phyloP scores from a whole-genome alignment of 2,113 vertebrate genomes.

The Eulemur rufifrons region DNA sequence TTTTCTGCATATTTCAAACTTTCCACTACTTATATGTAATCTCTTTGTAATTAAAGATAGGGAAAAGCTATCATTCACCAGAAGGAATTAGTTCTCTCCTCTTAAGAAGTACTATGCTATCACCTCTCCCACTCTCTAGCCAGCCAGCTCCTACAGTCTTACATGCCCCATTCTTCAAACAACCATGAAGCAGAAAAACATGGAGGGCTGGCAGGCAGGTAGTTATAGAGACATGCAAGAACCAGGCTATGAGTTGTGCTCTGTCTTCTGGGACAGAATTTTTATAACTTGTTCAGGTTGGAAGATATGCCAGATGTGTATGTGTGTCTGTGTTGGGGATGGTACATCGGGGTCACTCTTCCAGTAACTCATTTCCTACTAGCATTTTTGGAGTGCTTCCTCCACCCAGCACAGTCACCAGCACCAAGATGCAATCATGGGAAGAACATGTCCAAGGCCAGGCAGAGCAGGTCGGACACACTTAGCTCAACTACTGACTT shows the following conservation, averaged over 20 bases:
- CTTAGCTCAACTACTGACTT: neutral
- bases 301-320: neutral
- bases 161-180: neutral
- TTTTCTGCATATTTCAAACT: neutral
- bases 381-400: neutral
- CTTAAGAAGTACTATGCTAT: neutral
- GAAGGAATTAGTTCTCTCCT: neutral
- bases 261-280: neutral
- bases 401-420: neutral
- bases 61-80: neutral
- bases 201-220: neutral
- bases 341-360: neutral
- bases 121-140: neutral
- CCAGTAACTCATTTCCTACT: neutral
- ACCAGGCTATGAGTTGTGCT: neutral
- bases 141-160: neutral
- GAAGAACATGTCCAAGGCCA: neutral
- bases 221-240: neutral
- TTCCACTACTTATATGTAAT: neutral
- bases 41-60: neutral
- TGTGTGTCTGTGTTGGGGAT: neutral
- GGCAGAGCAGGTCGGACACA: neutral
- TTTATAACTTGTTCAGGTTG: neutral
- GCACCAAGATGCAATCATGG: neutral
- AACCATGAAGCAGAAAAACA: neutral